Percentiles rank a stretch among this genome's conserved stretches.
Conservation (phyloP, 2,113 vertebrate genomes). For the Balaenoptera acutorostrata region DNA sequence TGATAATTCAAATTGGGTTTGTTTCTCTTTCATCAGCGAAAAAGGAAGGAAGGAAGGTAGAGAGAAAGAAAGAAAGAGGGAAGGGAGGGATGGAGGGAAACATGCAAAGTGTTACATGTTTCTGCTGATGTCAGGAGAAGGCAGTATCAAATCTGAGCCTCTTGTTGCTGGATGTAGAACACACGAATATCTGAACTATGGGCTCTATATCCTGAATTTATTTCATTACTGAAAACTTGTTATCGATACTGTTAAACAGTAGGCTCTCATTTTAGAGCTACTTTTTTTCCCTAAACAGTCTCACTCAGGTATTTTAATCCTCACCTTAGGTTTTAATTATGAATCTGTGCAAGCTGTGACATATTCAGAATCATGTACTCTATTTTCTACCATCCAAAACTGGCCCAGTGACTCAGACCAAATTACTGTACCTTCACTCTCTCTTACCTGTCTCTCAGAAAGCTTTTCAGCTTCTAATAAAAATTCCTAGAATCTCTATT, state of each 20-base stretch:
- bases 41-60: background rate
- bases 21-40: background rate
- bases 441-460: background rate
- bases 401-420: background rate
- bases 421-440: background rate
- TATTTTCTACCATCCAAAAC: background rate
- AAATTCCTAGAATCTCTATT: background rate
- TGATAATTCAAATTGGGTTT: background rate
- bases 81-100: background rate
- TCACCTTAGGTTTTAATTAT: background rate
- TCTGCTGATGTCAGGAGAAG: background rate
- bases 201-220: background rate
- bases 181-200: background rate
- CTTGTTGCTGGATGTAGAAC: background rate
- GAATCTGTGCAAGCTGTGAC: background rate
- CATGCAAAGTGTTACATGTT: background rate
- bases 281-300: background rate
- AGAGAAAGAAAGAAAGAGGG: background rate
- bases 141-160: background rate
- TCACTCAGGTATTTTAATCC: background rate
- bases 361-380: background rate
- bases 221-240: background rate
- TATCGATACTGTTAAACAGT: background rate
- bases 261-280: background rate
- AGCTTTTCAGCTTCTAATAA: background rate